Conservation (phyloP, 92 coral and sea anemone species). For the Actinernus sp. region DNA sequence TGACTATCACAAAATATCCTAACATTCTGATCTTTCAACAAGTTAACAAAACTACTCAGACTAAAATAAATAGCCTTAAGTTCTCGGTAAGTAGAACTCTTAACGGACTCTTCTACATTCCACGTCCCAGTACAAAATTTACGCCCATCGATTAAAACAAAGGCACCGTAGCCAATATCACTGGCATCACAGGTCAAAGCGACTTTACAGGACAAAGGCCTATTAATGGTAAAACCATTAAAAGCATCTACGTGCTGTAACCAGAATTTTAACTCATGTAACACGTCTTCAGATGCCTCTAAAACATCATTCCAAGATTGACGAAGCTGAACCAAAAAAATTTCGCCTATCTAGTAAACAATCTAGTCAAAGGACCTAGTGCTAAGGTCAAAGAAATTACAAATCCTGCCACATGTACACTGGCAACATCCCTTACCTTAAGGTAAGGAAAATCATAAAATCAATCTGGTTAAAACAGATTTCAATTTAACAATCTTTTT, state of each 20-base stretch:
- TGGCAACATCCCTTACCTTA: conserved; percentile 45
- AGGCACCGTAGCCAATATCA: conserved; percentile 34
- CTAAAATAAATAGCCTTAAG: conserved; percentile 18
- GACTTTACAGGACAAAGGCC: conserved; percentile 42
- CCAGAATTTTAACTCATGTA: conserved; percentile 20
- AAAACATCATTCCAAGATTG: conserved; percentile 28
- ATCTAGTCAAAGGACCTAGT: conserved; percentile 23
- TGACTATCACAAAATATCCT: conserved; percentile 45
- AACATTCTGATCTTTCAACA: conserved; percentile 6
- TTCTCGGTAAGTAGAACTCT: conserved; percentile 45
- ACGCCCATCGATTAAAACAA: conserved; percentile 4
- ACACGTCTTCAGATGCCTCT: conserved; percentile 24
- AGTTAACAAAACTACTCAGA: too few relatives aligned
- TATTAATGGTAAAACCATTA: conserved; percentile 38
- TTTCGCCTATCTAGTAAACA: conserved; percentile 46
- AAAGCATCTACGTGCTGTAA: conserved; percentile 30
- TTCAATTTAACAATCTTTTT: conserved; percentile 32
- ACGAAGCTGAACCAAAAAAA: conserved; percentile 13
- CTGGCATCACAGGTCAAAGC: conserved; percentile 47
- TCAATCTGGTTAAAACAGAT: conserved; percentile 17
- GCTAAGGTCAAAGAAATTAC: conserved; percentile 51
- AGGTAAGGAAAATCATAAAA: conserved; percentile 39
- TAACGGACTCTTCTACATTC: background rate
- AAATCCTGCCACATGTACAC: conserved; percentile 34
- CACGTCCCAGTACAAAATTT: conserved; percentile 26